Evolutionary conservation across 1,140 invertebrate genomes (phyloP).

Genomic region (Cheumatopsyche charites): DNA sequence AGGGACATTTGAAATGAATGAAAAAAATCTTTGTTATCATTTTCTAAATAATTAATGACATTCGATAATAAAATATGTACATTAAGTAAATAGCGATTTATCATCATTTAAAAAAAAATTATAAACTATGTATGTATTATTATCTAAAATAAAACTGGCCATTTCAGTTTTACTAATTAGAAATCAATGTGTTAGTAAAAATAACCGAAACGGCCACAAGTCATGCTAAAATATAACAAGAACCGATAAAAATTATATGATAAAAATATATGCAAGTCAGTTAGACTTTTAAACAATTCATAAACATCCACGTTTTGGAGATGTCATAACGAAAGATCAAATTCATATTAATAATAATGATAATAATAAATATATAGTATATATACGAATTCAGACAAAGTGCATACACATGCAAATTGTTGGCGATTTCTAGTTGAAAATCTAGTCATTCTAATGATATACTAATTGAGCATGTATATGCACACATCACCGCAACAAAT

Average conservation of each 20-base stretch:
- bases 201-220: slow-evolving; percentile 2
- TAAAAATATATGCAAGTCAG: background rate
- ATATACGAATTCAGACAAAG: background rate
- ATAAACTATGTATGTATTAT: background rate
- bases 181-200: slow-evolving; percentile 38
- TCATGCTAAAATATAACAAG: slow-evolving; percentile 21
- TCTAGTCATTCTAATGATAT: slow-evolving; percentile 4
- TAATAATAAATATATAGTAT: background rate
- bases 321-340: background rate
- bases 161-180: slow-evolving; percentile 25
- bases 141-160: background rate
- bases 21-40: slow-evolving; percentile 3
- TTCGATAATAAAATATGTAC: slow-evolving; percentile 38
- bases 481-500: background rate
- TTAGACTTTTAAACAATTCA: background rate
- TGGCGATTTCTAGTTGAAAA: background rate
- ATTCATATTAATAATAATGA: background rate
- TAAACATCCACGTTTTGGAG: background rate
- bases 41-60: slow-evolving; percentile 38
- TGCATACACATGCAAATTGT: background rate
- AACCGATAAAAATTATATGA: slow-evolving; percentile 6
- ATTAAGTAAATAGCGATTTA: slow-evolving; percentile 35
- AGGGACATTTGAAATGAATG: slow-evolving; percentile 22
- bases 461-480: background rate
- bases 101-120: slow-evolving; percentile 35